phyloP scores from a whole-genome alignment of 2,797 vertebrate species.

The Chelmon rostratus region DNA sequence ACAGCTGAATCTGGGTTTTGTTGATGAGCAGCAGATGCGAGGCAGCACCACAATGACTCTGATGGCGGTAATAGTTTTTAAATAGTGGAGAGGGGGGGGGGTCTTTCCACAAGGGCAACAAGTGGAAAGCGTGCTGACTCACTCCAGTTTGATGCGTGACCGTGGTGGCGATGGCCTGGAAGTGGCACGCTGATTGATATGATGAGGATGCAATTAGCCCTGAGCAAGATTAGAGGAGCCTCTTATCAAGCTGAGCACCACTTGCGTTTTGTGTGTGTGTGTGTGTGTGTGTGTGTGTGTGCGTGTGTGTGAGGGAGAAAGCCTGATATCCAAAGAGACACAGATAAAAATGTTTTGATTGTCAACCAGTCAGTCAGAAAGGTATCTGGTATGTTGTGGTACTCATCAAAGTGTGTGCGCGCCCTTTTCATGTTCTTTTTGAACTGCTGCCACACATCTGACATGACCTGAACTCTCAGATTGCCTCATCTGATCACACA shows the following conservation, averaged over 20 bases:
- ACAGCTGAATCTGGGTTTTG: constrained; percentile 8
- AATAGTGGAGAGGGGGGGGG: constrained; percentile 4
- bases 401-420: constrained; percentile 7
- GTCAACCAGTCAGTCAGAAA: constrained; percentile 6
- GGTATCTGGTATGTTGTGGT: neutral
- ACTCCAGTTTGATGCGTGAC: constrained; percentile 10
- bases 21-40: constrained; percentile 15
- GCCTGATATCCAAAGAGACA: neutral
- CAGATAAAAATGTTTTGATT: constrained; percentile 10
- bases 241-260: constrained; percentile 58
- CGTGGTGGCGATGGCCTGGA: constrained; percentile 6
- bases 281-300: constrained; percentile 20
- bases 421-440: constrained; percentile 11
- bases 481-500: neutral
- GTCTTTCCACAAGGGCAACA: constrained; percentile 3
- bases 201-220: constrained; percentile 64
- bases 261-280: constrained; percentile 15
- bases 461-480: constrained; percentile 1
- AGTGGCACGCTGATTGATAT: constrained; percentile 63
- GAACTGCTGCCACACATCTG: constrained; percentile 5
- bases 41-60: neutral
- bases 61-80: constrained; percentile 16
- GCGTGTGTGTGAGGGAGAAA: constrained; percentile 9
- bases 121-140: neutral
- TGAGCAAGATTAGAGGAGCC: constrained; percentile 56